phyloP scores from a whole-genome alignment of 2,113 vertebrate species.

The Lophotis ruficrista region DNA sequence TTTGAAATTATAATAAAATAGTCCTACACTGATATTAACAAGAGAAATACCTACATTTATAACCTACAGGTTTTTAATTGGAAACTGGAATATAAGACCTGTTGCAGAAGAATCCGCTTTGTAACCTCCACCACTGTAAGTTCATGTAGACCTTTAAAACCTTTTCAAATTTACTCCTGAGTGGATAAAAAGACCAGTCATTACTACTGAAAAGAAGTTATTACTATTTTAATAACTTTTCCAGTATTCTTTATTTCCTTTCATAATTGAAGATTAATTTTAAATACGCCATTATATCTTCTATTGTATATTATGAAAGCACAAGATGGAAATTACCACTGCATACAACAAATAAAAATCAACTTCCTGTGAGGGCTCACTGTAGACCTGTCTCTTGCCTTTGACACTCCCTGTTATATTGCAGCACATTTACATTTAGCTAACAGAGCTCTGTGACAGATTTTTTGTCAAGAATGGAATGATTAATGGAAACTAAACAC shows the following conservation, averaged over 20 bases:
- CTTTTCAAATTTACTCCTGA: not conserved
- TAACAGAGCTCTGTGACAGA: not conserved
- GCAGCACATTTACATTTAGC: not conserved
- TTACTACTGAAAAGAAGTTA: not conserved
- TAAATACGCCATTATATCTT: not conserved
- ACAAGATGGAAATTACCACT: not conserved
- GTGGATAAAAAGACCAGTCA: not conserved
- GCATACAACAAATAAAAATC: not conserved
- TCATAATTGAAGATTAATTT: not conserved
- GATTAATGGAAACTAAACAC: not conserved
- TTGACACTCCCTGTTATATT: not conserved
- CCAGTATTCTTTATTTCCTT: not conserved
- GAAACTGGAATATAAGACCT: not conserved
- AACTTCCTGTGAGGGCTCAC: not conserved
- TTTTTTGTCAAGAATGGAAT: not conserved
- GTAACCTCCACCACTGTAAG: not conserved
- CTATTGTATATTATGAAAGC: not conserved
- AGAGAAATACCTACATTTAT: not conserved
- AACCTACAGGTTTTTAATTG: not conserved
- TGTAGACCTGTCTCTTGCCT: not conserved
- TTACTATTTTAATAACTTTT: not conserved
- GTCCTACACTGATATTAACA: not conserved
- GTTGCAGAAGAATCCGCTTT: not conserved
- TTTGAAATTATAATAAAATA: not conserved
- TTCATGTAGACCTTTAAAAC: not conserved